These are phyloP conservation scores for Netelia fuscicornis DNA, from an alignment of 2,888 invertebrate genomes.

Conservation along the genomic window DNA sequence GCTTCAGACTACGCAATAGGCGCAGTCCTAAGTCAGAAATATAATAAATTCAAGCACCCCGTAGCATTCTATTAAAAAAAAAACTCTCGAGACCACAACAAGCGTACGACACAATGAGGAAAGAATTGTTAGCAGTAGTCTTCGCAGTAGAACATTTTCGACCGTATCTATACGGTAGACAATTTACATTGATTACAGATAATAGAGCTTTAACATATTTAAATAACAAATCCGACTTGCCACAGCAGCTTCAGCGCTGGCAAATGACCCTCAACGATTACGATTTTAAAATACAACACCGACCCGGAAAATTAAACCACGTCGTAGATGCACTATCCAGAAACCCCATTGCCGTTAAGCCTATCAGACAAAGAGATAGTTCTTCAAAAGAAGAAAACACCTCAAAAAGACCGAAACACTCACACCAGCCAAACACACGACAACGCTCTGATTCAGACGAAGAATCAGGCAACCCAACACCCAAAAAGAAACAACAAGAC, in stretches of 20 bases:
- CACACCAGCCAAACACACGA: background rate
- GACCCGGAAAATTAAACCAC: background rate
- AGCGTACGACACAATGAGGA: background rate
- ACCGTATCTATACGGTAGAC: background rate
- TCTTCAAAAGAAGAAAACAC: background rate
- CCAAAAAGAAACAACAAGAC: background rate
- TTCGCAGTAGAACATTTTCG: background rate
- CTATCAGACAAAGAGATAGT: background rate
- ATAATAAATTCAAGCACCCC: background rate
- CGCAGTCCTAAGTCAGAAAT: background rate
- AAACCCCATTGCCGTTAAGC: background rate
- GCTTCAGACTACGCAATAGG: background rate
- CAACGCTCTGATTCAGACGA: background rate
- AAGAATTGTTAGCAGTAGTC: background rate
- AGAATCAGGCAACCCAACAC: background rate
- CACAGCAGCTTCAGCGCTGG: no score
- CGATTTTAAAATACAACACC: no score
- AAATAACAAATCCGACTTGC: no score
- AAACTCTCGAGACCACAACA: background rate
- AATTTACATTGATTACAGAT: background rate
- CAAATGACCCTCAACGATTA: no score
- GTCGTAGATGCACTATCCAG: slow-evolving; percentile 38
- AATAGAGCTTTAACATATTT: background rate
- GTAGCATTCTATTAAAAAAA: background rate
- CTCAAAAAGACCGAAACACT: background rate